Conservation (phyloP, 1,140 invertebrate genomes). For the Rhynchophorus ferrugineus region DNA sequence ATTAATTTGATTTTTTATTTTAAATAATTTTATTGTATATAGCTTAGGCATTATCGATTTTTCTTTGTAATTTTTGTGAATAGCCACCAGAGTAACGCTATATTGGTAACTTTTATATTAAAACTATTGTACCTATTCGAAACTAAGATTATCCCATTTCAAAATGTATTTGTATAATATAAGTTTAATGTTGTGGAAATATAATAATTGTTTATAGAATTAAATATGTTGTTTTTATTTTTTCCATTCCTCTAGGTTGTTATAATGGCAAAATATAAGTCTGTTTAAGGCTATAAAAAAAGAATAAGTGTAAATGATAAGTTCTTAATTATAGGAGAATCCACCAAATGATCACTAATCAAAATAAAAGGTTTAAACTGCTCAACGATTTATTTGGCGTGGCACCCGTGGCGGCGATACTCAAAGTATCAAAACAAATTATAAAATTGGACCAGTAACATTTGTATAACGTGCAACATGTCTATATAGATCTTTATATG, state of each 20-base stretch:
- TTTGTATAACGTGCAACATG: too few species aligned
- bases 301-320: too few species aligned
- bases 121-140: constrained; percentile 13
- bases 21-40: constrained; percentile 4
- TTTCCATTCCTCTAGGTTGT: neutral
- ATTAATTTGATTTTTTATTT: constrained; percentile 8
- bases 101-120: constrained; percentile 15
- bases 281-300: too few species aligned
- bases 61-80: constrained; percentile 20
- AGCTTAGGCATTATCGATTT: constrained; percentile 2
- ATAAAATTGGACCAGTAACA: too few species aligned
- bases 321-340: too few species aligned
- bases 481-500: too few species aligned
- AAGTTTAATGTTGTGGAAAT: constrained; percentile 22
- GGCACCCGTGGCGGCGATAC: too few species aligned
- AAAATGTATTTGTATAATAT: constrained; percentile 15
- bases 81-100: constrained; percentile 6
- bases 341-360: too few species aligned
- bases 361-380: too few species aligned
- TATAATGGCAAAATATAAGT: neutral
- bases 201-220: constrained; percentile 18
- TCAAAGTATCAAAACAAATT: too few species aligned
- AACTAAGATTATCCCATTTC: constrained; percentile 6
- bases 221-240: neutral
- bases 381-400: too few species aligned